phyloP scores from a whole-genome alignment of 2,113 vertebrate species.

The Python bivittatus region DNA sequence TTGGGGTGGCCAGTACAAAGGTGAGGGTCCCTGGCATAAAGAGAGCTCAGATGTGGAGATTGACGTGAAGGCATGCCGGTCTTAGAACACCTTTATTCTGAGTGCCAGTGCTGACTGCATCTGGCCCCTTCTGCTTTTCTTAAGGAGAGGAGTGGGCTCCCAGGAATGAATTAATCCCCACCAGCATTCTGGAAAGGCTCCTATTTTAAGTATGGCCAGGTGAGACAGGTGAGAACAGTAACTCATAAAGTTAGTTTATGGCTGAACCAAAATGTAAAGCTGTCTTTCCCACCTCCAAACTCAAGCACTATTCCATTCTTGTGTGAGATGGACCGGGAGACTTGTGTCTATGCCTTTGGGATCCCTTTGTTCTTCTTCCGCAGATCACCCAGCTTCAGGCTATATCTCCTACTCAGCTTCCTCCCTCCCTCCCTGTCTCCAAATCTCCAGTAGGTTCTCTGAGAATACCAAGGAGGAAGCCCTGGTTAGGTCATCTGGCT shows the following conservation, averaged over 20 bases:
- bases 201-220: neutral
- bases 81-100: neutral
- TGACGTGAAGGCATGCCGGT: neutral
- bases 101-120: neutral
- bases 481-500: too few relatives aligned
- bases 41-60: too few relatives aligned
- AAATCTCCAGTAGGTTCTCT: neutral
- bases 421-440: too few relatives aligned
- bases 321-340: too few relatives aligned
- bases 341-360: neutral
- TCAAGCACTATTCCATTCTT: neutral
- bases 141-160: neutral
- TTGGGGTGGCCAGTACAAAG: conserved; percentile 98
- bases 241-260: too few relatives aligned
- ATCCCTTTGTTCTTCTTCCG: neutral
- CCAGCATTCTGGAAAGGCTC: neutral
- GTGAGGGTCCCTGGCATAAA: conserved; percentile 59
- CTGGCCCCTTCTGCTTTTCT: neutral
- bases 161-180: neutral
- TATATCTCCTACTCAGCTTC: neutral
- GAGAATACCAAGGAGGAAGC: neutral
- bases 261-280: neutral
- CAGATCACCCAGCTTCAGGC: neutral
- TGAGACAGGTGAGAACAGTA: neutral
- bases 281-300: neutral